These are phyloP conservation scores for Heterodera carotae DNA, from an alignment of 1,140 invertebrate genomes.

Conservation along the genomic window DNA sequence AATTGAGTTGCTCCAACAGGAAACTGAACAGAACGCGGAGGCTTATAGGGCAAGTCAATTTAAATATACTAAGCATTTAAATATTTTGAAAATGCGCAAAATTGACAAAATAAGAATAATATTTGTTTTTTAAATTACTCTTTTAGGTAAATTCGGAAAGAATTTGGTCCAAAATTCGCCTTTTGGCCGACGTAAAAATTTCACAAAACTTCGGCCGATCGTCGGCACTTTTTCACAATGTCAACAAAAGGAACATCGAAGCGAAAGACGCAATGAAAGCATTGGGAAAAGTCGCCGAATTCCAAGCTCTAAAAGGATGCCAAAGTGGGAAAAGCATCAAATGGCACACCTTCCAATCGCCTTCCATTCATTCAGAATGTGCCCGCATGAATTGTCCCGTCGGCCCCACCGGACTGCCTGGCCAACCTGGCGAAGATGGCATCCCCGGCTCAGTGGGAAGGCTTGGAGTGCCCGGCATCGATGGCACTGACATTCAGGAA, in stretches of 20 bases:
- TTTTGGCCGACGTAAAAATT: neutral
- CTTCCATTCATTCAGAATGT: conserved; percentile 29
- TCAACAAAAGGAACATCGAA: neutral
- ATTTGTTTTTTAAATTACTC: too few species aligned
- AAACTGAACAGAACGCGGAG: conserved; percentile 6
- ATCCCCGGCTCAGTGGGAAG: conserved; percentile 25
- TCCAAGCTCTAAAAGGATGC: conserved; percentile 12
- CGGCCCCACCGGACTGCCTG: conserved; percentile 28
- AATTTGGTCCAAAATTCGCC: neutral
- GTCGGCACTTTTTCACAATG: neutral
- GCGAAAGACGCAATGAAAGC: neutral
- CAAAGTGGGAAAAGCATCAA: neutral
- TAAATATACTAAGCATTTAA: neutral
- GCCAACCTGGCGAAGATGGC: conserved; percentile 28
- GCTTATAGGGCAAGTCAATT: neutral
- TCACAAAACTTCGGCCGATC: neutral
- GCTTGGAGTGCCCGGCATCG: conserved; percentile 26
- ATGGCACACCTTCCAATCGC: too few species aligned
- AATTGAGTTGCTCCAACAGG: neutral
- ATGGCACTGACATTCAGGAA: conserved; percentile 24
- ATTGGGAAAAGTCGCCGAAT: neutral
- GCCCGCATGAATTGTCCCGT: conserved; percentile 22
- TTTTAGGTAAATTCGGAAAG: neutral
- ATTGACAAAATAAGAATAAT: too few species aligned
- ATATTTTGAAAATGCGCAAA: neutral